Evolutionary conservation across 2,797 vertebrate species (phyloP).

Genomic region (Lacerta agilis): DNA sequence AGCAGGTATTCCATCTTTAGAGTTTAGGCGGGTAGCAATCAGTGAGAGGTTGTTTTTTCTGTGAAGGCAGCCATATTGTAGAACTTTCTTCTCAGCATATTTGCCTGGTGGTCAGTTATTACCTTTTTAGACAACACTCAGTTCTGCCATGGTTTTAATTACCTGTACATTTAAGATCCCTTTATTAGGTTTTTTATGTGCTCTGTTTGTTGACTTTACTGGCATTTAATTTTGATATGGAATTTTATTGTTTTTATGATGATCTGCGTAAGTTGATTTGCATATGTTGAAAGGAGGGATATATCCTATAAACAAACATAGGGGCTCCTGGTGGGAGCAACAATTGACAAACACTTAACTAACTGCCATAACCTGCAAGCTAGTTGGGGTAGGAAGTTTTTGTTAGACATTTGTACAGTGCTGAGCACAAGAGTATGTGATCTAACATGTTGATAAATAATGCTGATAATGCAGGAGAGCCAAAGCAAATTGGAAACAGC

Average conservation of each 20-base stretch:
- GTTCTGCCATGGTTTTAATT: not conserved
- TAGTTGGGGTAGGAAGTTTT: not conserved
- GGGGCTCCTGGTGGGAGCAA: not conserved
- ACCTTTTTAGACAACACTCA: not conserved
- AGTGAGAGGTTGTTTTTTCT: not conserved
- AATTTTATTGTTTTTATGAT: not conserved
- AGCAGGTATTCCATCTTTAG: not conserved
- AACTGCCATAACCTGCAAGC: not conserved
- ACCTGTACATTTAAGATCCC: not conserved
- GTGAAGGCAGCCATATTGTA: not conserved
- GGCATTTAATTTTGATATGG: not conserved
- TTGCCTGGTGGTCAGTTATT: not conserved
- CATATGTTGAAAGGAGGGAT: not conserved
- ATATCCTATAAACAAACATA: not conserved
- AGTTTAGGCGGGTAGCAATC: not conserved
- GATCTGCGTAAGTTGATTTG: not conserved
- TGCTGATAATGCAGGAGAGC: not conserved
- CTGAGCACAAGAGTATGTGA: not conserved
- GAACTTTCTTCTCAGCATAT: not conserved
- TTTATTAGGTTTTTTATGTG: not conserved
- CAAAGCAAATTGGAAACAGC: not conserved
- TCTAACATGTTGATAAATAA: not conserved
- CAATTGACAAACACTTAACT: not conserved
- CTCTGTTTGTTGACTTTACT: not conserved
- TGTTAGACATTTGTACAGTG: not conserved